Percentiles rank a stretch among this genome's conserved stretches.
These are phyloP conservation scores for Dysmachus trigonus DNA, from an alignment of 2,888 invertebrate species.

Conservation along the genomic window DNA sequence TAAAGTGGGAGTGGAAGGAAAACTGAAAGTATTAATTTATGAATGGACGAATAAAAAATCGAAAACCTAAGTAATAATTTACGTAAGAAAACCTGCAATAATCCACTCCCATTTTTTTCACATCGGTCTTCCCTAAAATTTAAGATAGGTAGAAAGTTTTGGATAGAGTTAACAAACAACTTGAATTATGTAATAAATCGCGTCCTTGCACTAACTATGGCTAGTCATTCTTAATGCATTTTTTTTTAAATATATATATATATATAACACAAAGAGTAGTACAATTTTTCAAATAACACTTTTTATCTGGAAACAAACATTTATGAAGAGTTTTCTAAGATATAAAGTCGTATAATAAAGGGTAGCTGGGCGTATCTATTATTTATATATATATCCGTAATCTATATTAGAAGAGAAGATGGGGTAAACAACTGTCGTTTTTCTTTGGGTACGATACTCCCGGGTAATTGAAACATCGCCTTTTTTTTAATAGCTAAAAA, in stretches of 20 bases:
- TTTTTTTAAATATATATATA: background rate
- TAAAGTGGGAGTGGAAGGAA: background rate
- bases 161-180: background rate
- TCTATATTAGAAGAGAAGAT: background rate
- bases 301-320: background rate
- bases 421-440: background rate
- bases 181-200: background rate
- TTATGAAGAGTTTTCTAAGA: background rate
- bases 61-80: background rate
- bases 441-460: constrained; percentile 18
- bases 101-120: background rate
- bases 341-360: background rate
- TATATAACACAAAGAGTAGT: background rate
- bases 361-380: background rate
- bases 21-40: background rate
- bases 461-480: background rate
- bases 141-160: background rate
- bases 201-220: background rate
- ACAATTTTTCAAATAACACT: background rate
- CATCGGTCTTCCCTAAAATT: background rate
- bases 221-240: background rate
- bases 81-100: background rate
- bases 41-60: background rate
- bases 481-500: background rate
- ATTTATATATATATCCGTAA: background rate